Conservation (phyloP, 2,888 invertebrate genomes). For the Sesia bembeciformis region DNA sequence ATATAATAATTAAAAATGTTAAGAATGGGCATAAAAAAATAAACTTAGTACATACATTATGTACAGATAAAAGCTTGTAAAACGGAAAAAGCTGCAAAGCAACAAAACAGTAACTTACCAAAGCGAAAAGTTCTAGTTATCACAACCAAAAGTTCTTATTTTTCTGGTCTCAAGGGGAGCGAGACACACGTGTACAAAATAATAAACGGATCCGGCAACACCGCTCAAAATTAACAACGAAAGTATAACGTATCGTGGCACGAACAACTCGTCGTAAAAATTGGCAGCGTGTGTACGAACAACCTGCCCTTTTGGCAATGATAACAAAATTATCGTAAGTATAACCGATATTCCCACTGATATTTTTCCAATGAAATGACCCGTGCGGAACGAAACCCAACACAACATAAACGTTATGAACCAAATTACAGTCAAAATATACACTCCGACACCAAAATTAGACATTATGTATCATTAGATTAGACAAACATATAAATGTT, state of each 20-base stretch:
- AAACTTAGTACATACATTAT: too few species aligned
- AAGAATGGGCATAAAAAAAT: too few species aligned
- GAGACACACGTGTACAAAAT: slow-evolving; percentile 41
- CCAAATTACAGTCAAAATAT: slow-evolving; percentile 79
- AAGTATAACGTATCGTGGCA: slow-evolving; percentile 39
- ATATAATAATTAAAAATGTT: too few species aligned
- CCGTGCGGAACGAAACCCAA: slow-evolving; percentile 77
- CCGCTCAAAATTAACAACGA: slow-evolving; percentile 36
- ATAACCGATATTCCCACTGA: slow-evolving; percentile 68
- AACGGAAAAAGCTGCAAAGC: slow-evolving; percentile 2
- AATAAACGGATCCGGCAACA: slow-evolving; percentile 33
- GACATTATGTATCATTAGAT: slow-evolving; percentile 28
- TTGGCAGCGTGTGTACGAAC: slow-evolving; percentile 43
- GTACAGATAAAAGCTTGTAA: too few species aligned
- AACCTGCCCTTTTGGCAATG: slow-evolving; percentile 73
- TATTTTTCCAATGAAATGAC: slow-evolving; percentile 77
- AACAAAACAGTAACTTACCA: slow-evolving; percentile 32
- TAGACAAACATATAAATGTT: slow-evolving; percentile 2
- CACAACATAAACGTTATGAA: slow-evolving; percentile 76
- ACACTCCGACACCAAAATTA: slow-evolving; percentile 78
- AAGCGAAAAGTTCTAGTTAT: slow-evolving; percentile 20
- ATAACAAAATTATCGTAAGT: slow-evolving; percentile 74
- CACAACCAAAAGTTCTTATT: slow-evolving; percentile 38
- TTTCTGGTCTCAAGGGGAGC: slow-evolving; percentile 45
- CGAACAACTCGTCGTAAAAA: slow-evolving; percentile 58